A percentile compares a stretch with the other conserved stretches of the same genome.
Conservation (phyloP, 2,113 vertebrate genomes). For the Vidua macroura region DNA sequence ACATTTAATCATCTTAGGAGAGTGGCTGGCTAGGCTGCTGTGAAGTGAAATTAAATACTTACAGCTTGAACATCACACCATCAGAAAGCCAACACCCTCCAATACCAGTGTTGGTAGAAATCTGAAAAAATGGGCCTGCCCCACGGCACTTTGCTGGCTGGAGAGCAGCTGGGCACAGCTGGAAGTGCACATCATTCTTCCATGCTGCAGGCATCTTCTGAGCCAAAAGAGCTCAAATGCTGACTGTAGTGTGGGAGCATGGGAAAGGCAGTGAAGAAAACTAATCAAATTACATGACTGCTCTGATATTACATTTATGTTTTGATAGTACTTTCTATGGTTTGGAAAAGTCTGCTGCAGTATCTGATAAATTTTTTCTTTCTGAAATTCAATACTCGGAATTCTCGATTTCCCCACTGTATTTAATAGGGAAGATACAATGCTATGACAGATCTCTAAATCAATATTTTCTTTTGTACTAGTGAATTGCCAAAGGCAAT, state of each 20-base stretch:
- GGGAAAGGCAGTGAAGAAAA: not conserved
- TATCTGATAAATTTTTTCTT: not conserved
- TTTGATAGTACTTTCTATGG: not conserved
- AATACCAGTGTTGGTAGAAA: not conserved
- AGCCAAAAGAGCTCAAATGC: not conserved
- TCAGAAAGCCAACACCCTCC: not conserved
- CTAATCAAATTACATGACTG: not conserved
- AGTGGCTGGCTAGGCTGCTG: not conserved
- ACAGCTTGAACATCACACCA: not conserved
- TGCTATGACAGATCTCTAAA: fast-evolving
- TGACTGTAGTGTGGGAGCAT: not conserved
- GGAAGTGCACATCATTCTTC: not conserved
- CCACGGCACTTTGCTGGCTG: not conserved
- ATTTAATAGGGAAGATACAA: not conserved
- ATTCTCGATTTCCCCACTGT: not conserved
- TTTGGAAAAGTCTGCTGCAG: not conserved
- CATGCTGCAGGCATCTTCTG: not conserved
- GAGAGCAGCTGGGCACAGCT: not conserved
- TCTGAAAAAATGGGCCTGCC: not conserved
- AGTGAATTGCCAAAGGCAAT: not conserved
- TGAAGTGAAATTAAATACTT: not conserved
- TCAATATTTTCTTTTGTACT: not conserved
- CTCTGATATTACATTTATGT: not conserved
- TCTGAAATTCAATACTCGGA: not conserved
- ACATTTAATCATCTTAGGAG: not conserved